phyloP scores from a whole-genome alignment of 2,888 invertebrate species.

The Andricus quercusramuli region DNA sequence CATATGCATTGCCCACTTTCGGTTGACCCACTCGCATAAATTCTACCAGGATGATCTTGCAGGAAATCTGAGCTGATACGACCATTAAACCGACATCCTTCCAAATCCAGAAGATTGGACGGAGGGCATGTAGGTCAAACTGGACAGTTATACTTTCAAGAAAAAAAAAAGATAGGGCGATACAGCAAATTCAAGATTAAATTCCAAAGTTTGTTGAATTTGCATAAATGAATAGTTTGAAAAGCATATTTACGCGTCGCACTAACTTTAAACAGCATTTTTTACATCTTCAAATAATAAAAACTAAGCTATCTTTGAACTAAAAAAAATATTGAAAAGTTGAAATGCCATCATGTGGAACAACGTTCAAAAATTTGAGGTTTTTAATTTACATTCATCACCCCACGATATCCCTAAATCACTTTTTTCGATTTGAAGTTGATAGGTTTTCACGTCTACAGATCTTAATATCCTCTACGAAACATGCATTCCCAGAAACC shows the following conservation, averaged over 20 bases:
- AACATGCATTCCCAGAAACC: background rate
- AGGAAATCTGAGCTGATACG: conserved; percentile 10
- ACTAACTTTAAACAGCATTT: too few relatives aligned
- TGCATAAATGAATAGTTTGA: too few relatives aligned
- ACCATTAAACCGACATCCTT: background rate
- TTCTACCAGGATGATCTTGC: background rate
- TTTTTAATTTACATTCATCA: background rate
- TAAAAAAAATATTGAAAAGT: too few relatives aligned
- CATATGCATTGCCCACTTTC: conserved; percentile 65
- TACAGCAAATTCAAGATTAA: too few relatives aligned
- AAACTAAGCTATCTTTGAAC: too few relatives aligned
- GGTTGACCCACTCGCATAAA: conserved; percentile 30
- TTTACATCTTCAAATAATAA: too few relatives aligned
- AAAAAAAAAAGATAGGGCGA: too few relatives aligned
- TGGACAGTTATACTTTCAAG: background rate
- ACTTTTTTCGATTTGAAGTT: background rate
- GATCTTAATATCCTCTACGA: background rate
- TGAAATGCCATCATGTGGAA: too few relatives aligned
- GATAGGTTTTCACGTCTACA: background rate
- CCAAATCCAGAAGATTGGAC: background rate
- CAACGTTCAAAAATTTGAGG: too few relatives aligned
- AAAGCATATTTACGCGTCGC: too few relatives aligned
- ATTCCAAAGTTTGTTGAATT: too few relatives aligned
- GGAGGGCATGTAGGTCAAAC: too few relatives aligned
- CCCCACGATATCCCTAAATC: background rate